Evolutionary conservation across 2,888 invertebrate species (phyloP).

Genomic region (Dorcus parallelipipedus): DNA sequence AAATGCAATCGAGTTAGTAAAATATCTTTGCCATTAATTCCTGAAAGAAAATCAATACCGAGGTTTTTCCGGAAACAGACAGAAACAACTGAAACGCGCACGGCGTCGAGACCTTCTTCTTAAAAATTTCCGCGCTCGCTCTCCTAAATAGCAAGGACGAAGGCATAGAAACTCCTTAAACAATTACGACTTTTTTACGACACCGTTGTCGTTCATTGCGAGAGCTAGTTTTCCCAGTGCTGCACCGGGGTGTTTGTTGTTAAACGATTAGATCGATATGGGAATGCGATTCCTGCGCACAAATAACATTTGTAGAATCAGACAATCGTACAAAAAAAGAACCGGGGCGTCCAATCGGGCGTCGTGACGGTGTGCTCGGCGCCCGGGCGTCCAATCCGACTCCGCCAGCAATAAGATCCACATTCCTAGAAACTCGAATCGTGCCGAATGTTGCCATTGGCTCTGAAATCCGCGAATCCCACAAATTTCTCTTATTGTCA

Average conservation of each 20-base stretch:
- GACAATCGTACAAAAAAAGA: slow-evolving; percentile 38
- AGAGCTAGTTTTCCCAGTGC: not conserved
- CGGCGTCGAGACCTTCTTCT: too few relatives aligned
- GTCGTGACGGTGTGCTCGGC: slow-evolving; percentile 37
- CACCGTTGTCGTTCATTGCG: too few relatives aligned
- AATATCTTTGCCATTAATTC: too few relatives aligned
- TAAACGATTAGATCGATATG: slow-evolving; percentile 10
- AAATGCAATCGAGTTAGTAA: too few relatives aligned
- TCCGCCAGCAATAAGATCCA: slow-evolving; percentile 46
- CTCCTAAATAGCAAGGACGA: too few relatives aligned
- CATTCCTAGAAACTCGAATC: slow-evolving; percentile 47
- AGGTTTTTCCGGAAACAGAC: too few relatives aligned
- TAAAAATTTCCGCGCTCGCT: too few relatives aligned
- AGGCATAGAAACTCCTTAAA: too few relatives aligned
- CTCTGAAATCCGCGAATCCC: slow-evolving; percentile 45
- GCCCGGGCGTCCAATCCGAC: slow-evolving; percentile 42
- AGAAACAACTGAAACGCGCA: too few relatives aligned
- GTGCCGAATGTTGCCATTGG: slow-evolving; percentile 46
- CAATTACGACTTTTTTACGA: too few relatives aligned
- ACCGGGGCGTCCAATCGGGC: slow-evolving; percentile 38
- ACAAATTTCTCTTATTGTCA: slow-evolving; percentile 50
- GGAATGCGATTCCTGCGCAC: slow-evolving; percentile 28
- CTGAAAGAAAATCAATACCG: too few relatives aligned
- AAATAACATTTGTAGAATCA: slow-evolving; percentile 32
- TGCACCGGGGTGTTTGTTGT: slow-evolving; percentile 5